Percentiles rank a stretch among this genome's conserved stretches.
Conservation (phyloP, 2,888 invertebrate species). For the Cosmia pyralina region DNA sequence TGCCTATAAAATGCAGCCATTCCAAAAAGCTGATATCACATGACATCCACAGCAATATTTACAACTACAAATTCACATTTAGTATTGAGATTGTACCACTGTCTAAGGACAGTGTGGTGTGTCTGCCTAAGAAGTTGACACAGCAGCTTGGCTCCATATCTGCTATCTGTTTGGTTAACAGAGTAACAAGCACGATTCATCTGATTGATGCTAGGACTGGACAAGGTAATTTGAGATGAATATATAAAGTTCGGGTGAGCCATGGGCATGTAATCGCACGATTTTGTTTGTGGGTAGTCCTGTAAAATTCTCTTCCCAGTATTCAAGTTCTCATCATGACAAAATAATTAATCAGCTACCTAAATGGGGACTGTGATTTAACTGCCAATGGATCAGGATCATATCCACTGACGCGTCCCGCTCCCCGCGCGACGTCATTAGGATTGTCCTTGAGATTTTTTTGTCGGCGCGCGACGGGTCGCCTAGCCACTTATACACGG, state of each 20-base stretch:
- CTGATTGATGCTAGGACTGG: conserved; percentile 97
- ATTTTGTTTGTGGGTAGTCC: not conserved
- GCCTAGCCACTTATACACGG: too few species aligned
- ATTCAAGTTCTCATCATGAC: not conserved
- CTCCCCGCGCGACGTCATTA: too few species aligned
- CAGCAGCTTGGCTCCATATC: conserved; percentile 96
- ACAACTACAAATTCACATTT: conserved; percentile 98
- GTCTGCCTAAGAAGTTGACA: conserved; percentile 95
- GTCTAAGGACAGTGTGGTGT: conserved; percentile 98
- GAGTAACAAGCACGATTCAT: conserved; percentile 97
- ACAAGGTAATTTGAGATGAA: conserved; percentile 91
- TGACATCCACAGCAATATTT: conserved; percentile 98
- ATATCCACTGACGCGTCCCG: too few species aligned
- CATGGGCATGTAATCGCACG: not conserved
- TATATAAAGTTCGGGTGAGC: not conserved
- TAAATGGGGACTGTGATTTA: not conserved
- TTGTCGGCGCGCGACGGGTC: too few species aligned
- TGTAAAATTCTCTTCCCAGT: not conserved
- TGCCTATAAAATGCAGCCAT: conserved; percentile 96
- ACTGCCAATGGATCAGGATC: too few species aligned
- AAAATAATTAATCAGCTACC: not conserved
- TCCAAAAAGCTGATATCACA: conserved; percentile 99
- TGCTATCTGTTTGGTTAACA: conserved; percentile 95
- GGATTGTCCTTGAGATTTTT: too few species aligned
- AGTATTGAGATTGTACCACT: conserved; percentile 98